Base-by-base conservation (phyloP, 2,113 vertebrate species). In the Salvator merianae region DNA sequence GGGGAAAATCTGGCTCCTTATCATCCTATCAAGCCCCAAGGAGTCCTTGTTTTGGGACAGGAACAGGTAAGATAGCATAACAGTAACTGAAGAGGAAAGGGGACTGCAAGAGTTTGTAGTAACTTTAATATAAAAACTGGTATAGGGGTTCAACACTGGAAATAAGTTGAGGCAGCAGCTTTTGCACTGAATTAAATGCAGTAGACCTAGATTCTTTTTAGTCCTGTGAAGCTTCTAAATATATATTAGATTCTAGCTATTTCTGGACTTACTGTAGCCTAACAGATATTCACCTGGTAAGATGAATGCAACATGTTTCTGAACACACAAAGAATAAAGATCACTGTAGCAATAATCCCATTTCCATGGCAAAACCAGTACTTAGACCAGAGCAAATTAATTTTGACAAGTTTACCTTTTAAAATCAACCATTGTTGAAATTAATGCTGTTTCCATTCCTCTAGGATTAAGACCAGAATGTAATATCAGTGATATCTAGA, bases 1-100 rank as follows among this genome's bases (percentile, higher is more conserved):
- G 98, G 98, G 3, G 98, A 99, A 87, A 99, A 99, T 90, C 94
- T 99, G 95, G 98, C 98, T 0, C 98, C 98, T 1, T 99, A 99
- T 65, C 98, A 99, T 88, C 98, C 98, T 86, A 98, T 99, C 94
- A 99, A 99, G 77, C 97, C 98, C 0, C 97, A 98, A 38, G 98
- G 98, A 0, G 98, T 99, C n/a, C 96, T 99, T 86, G 97, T 99
- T 24, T 93, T 99, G 91, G 98, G 98, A 72, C 98, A 99, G 92
- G 98, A 99, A 89, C 98, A 99, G 98, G 98, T 99, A 90, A 88
- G 77, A 24, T 53, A 4, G 5, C 0, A 63, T 8, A 1, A 3
- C n/a, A 47, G 32, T 14, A 1, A 18, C 26, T 7, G 9, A 32
- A n/a, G 3, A 8, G 1, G 53, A 30, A 47, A 28, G 68, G 38